phyloP scores from a whole-genome alignment of 2,797 vertebrate species.

The Poecilia picta region DNA sequence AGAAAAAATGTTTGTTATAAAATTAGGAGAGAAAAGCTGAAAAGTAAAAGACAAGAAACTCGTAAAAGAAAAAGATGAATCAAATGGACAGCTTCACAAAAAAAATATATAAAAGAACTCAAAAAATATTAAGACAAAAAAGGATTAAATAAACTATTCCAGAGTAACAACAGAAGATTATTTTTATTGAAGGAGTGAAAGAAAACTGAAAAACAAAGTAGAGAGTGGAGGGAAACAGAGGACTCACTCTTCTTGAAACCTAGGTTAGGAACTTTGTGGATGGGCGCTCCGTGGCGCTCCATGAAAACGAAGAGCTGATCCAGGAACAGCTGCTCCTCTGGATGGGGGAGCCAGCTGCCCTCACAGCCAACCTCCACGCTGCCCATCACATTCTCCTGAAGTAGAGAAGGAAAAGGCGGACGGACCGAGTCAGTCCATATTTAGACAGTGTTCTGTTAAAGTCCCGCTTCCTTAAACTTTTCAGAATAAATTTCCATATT shows the following conservation, averaged over 20 bases:
- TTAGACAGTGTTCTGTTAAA: not conserved
- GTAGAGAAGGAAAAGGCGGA: not conserved
- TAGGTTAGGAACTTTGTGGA: conserved; percentile 86
- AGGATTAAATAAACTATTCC: not conserved
- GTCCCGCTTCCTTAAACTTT: not conserved
- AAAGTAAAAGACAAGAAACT: not conserved
- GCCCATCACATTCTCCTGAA: conserved; percentile 82
- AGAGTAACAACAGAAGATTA: not conserved
- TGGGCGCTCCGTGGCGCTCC: conserved; percentile 77
- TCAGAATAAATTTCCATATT: not conserved
- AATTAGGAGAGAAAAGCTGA: not conserved
- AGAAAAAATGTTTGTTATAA: not conserved
- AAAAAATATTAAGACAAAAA: not conserved
- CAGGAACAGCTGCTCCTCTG: conserved; percentile 84
- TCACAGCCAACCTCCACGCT: conserved; percentile 79
- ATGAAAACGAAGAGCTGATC: conserved; percentile 82
- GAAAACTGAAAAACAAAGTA: not conserved
- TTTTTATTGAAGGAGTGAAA: not conserved
- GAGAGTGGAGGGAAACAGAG: not conserved
- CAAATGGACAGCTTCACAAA: not conserved
- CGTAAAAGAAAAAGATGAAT: not conserved
- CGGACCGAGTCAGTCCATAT: too few species aligned
- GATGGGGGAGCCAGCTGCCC: conserved; percentile 80
- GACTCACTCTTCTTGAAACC: conserved; percentile 87
- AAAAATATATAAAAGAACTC: not conserved